phyloP scores from a whole-genome alignment of 2,113 vertebrate species.

The Herpailurus yagouaroundi region DNA sequence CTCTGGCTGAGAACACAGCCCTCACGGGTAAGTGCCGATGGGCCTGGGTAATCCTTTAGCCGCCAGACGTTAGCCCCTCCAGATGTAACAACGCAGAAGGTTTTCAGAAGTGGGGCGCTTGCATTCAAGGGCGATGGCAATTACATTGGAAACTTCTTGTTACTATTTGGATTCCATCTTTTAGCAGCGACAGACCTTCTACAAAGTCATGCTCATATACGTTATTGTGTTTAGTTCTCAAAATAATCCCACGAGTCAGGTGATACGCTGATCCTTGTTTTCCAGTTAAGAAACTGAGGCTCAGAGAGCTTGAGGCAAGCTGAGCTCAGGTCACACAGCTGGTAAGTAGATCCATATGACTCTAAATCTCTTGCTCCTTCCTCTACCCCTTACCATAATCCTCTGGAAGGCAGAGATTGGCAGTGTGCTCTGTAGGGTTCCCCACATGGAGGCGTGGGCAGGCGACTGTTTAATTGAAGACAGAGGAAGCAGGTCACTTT shows the following conservation, averaged over 20 bases:
- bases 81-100: not conserved
- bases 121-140: constrained; percentile 16
- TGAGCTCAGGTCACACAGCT: constrained; percentile 51
- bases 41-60: not conserved
- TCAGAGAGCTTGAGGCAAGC: constrained; percentile 18
- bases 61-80: not conserved
- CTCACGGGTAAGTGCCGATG: not conserved
- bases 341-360: constrained; percentile 67
- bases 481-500: not conserved
- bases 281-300: constrained; percentile 70
- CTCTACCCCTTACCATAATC: not conserved
- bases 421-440: too few relatives aligned
- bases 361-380: constrained; percentile 54
- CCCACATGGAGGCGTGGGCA: not conserved
- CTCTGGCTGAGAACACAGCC: not conserved
- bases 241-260: constrained; percentile 61
- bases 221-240: constrained; percentile 11
- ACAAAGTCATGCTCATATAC: constrained; percentile 30
- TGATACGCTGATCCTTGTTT: constrained; percentile 61
- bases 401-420: not conserved
- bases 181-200: constrained; percentile 18
- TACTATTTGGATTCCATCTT: constrained; percentile 1
- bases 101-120: not conserved
- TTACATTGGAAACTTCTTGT: not conserved
- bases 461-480: not conserved